Evolutionary conservation across 2,888 invertebrate species (phyloP), one percentile per base, ranked within the genome.

Genomic region (Hypena proboscidalis): DNA sequence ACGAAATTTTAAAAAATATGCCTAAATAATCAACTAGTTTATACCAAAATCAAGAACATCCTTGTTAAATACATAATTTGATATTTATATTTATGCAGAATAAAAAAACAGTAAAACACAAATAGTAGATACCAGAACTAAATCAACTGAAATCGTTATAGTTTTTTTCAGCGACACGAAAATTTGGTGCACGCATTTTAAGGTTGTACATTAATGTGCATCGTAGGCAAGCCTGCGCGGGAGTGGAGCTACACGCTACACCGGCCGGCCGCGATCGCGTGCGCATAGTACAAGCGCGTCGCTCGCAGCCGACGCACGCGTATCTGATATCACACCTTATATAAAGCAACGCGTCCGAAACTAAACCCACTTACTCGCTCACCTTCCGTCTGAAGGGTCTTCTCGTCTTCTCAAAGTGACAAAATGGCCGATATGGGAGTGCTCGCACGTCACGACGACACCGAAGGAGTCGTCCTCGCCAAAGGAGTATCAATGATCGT

Each of bases 401-500:
- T 29, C 30, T 53, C 34, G 25, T 14, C 26, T 15, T 9, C 29
- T 33, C 4, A 43, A 40, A 52, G 36, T 54, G 55, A 22, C 30
- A 75, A 48, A 52, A 77, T 77, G 76, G 60, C 78, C 1, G 67
- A 70, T 25, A 36, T 58, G 35, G 67, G 67, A 40, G 51, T 59
- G 20, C 57, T 74, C 22, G 67, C 74, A 21, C 50, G 60, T 4
- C 64, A 76, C 20, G 61, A 42, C 9, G 85, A 89, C 2, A 79
- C 78, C 0, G 82, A 91, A 0, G 87, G 85, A 3, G 90, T 94
- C 4, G 74, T 95, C 10, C 64, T 93, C 19, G 96, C 97, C 8
- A 97, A 97, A 83, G 92, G 93, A 10, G 93, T 95, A 2, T 94
- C 97, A 1, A 96, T 97, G 95, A 85, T 92, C 25, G 94, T 95